Base-by-base conservation (phyloP, 2,113 vertebrate genomes). In the Neofelis nebulosa region DNA sequence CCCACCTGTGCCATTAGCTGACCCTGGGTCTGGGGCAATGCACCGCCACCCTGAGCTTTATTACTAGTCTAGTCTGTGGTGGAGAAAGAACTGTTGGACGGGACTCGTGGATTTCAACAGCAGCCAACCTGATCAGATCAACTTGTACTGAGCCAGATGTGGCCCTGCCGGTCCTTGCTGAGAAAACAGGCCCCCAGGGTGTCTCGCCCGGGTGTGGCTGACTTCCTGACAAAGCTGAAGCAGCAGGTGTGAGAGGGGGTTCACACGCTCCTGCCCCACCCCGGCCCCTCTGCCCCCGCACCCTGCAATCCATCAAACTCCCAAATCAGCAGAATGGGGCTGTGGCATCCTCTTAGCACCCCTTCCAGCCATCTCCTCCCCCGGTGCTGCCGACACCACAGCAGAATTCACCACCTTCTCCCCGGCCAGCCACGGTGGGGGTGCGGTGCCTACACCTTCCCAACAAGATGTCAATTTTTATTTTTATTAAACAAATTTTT, bases 21-120 rank as follows among this genome's bases (percentile, higher is more conserved):
- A 45, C 52, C 41, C 19, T 33, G 66, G 11, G 36, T 81, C 82
- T 79, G 41, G 52, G 80, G 71, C 69, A 41, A 3, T 0, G 4
- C 6, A 0, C 11, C 1, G 15, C 15, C 14, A 1, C 48, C 41
- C 65, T 52, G 23, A 89, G 83, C 79, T 81, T 41, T 69, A 18
- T 23, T 50, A 63, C 41, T 71, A 0, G 2, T 55, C 41, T 71
- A 0, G 2, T 55, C 80, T 6, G 0, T 23, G 41, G 19, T 6
- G 18, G n/a, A 52, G 3, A 41, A 79, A 69, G 21, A 3, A 12
- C 25, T 38, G 19, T 1, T 41, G 45, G 50, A 31, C 10, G 4
- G 4, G 84, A 29, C 38, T 48, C 5, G 7, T 50, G 66, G 79
- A 29, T 57, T 87, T 93, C 57, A 79, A 3, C 13, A 23, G 57